Conservation (phyloP, 2,113 vertebrate species). For the Alouatta palliata region DNA sequence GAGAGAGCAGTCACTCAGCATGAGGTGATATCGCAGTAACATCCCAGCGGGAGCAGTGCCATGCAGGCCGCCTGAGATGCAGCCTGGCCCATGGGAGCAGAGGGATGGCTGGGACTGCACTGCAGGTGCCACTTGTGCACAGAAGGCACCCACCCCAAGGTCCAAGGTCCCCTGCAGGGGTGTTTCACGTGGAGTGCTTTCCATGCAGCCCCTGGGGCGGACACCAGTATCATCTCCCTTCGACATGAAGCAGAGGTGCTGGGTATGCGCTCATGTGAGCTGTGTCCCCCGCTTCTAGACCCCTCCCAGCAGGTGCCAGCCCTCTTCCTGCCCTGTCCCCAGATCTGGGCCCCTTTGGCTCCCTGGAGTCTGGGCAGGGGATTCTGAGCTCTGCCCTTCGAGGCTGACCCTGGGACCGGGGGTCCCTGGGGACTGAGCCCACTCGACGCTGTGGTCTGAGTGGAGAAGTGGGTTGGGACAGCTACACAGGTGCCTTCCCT, state of each 20-base stretch:
- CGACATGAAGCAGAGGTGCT: too few species aligned
- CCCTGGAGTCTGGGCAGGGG: neutral
- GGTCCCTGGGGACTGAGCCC: neutral
- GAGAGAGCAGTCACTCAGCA: neutral
- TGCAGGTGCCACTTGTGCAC: neutral
- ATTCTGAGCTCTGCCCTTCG: neutral
- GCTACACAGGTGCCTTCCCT: neutral
- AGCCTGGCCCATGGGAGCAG: neutral
- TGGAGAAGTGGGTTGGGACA: neutral
- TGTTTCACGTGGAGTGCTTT: neutral
- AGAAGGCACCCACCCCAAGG: neutral
- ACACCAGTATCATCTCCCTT: neutral
- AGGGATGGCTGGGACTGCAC: neutral
- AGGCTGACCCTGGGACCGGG: neutral
- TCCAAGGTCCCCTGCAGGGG: neutral
- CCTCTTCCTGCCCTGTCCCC: too few species aligned
- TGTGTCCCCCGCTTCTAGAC: rapidly evolving
- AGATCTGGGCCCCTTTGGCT: too few species aligned
- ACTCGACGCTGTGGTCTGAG: neutral
- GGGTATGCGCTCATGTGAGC: too few species aligned
- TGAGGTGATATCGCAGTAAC: too few species aligned
- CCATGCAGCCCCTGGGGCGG: neutral
- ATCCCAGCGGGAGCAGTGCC: neutral
- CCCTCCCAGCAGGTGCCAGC: neutral
- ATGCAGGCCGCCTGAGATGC: neutral